Percentiles rank a stretch among this genome's conserved stretches.
These are phyloP conservation scores for Apeira syringaria DNA, from an alignment of 2,888 invertebrate species.

Conservation along the genomic window DNA sequence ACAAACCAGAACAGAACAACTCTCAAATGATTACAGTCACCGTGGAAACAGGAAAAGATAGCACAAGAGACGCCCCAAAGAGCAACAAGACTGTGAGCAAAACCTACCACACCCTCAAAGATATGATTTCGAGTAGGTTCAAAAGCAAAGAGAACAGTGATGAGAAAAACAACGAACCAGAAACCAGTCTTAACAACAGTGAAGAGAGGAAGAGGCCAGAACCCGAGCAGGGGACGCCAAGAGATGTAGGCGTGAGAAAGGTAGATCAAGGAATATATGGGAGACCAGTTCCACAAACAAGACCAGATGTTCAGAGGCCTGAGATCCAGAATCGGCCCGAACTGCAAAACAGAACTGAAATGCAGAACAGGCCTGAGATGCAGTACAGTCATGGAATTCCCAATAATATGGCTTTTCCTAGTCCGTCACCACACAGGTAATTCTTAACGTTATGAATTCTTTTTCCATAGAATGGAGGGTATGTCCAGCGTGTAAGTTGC, in stretches of 20 bases:
- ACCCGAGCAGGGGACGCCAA: constrained; percentile 69
- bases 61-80: constrained; percentile 81
- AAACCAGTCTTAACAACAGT: constrained; percentile 84
- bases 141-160: constrained; percentile 85
- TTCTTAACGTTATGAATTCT: too few relatives aligned
- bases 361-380: constrained; percentile 41
- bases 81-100: constrained; percentile 88
- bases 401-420: constrained; percentile 72
- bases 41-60: constrained; percentile 84
- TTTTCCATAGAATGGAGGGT: too few relatives aligned
- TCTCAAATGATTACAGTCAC: constrained; percentile 82
- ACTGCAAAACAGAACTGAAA: constrained; percentile 62
- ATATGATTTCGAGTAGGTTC: constrained; percentile 92
- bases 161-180: constrained; percentile 77
- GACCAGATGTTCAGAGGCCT: constrained; percentile 59
- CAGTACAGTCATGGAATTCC: constrained; percentile 65
- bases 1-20: constrained; percentile 69
- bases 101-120: constrained; percentile 92
- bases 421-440: constrained; percentile 77
- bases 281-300: constrained; percentile 80
- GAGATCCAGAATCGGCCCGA: constrained; percentile 43
- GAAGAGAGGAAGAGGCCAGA: constrained; percentile 81
- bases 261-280: constrained; percentile 85
- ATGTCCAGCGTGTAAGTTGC: too few relatives aligned
- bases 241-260: constrained; percentile 72